A percentile compares a stretch with the other conserved stretches of the same genome.
Conservation (phyloP, 2,888 invertebrate species). For the Sesia bembeciformis region DNA sequence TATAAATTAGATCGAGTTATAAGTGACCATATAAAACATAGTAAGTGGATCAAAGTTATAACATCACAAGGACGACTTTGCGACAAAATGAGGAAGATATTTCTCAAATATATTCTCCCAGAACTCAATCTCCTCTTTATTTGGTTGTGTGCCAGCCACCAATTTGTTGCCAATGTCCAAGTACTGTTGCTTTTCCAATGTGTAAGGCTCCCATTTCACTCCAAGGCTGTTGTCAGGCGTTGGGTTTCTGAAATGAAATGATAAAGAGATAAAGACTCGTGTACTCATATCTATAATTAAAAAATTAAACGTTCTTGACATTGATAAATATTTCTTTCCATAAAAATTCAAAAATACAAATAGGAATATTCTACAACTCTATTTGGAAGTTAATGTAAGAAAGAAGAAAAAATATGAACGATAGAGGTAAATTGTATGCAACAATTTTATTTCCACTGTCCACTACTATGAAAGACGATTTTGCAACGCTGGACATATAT, state of each 20-base stretch:
- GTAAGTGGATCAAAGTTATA: too few relatives aligned
- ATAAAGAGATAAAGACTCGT: background rate
- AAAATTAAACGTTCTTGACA: background rate
- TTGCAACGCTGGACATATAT: too few relatives aligned
- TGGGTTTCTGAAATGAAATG: slow-evolving; percentile 19
- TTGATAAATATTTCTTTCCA: background rate
- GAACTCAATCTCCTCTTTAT: slow-evolving; percentile 27
- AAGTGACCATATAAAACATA: too few relatives aligned
- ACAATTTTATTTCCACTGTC: too few relatives aligned
- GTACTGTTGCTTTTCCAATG: slow-evolving; percentile 22
- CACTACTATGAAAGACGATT: too few relatives aligned
- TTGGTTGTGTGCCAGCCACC: slow-evolving; percentile 13
- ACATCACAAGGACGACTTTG: too few relatives aligned
- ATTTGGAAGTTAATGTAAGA: too few relatives aligned
- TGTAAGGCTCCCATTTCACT: slow-evolving; percentile 19
- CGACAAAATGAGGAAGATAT: slow-evolving; percentile 19
- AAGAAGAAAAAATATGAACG: too few relatives aligned
- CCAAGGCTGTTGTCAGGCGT: slow-evolving; percentile 21
- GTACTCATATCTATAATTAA: background rate
- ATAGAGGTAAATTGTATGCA: too few relatives aligned
- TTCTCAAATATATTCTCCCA: slow-evolving; percentile 31
- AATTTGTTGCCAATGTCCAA: slow-evolving; percentile 33
- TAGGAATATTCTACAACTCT: too few relatives aligned
- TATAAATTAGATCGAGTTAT: too few relatives aligned
- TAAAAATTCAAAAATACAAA: too few relatives aligned